phyloP scores from a whole-genome alignment of 2,888 invertebrate genomes.

The Vannuccia rotundouncinata region DNA sequence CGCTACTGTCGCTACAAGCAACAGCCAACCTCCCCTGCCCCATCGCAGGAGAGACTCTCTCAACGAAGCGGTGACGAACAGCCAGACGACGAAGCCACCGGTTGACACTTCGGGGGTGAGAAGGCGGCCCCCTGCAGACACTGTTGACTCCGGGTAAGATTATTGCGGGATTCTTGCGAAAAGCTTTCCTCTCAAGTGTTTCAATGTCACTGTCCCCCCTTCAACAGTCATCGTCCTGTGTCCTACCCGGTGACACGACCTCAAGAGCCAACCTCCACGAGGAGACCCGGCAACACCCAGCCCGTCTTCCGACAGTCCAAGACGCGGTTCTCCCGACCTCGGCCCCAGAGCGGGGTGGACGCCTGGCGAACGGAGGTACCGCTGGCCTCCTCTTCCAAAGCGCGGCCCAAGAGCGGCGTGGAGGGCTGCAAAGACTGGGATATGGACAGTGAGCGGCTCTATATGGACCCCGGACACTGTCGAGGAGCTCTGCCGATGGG shows the following conservation, averaged over 20 bases:
- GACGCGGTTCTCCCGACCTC: not conserved
- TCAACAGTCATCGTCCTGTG: not conserved
- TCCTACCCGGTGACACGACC: not conserved
- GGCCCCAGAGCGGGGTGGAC: conserved; percentile 14
- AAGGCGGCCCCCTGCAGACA: not conserved
- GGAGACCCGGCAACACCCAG: too few species aligned
- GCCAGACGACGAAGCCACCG: not conserved
- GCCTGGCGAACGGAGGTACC: not conserved
- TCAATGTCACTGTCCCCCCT: too few species aligned
- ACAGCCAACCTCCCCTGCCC: not conserved
- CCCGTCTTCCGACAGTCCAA: not conserved
- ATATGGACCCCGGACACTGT: conserved; percentile 8
- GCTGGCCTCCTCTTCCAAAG: not conserved
- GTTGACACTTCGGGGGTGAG: not conserved
- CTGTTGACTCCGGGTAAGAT: not conserved
- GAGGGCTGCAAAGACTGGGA: not conserved
- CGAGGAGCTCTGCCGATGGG: not conserved
- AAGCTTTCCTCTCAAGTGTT: too few species aligned
- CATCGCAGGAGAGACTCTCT: not conserved
- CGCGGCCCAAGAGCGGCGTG: not conserved
- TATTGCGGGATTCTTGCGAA: not conserved
- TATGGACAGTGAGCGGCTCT: not conserved
- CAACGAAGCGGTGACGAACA: not conserved
- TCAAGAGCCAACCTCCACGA: too few species aligned
- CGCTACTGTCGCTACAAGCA: too few species aligned